phyloP scores from a whole-genome alignment of 2,888 invertebrate genomes.

The Troides helena region DNA sequence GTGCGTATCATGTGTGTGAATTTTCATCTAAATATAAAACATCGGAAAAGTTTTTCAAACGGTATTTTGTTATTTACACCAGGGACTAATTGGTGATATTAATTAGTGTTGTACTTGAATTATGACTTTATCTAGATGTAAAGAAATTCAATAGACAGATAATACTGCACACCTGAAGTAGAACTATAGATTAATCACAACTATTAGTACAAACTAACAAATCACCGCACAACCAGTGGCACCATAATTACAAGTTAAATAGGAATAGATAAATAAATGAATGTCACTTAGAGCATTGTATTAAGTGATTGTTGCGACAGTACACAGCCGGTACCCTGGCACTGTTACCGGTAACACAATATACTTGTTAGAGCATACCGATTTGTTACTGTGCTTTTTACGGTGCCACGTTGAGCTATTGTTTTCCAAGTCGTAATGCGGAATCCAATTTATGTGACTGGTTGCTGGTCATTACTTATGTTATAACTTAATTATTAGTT shows the following conservation, averaged over 20 bases:
- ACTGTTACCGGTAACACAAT: conserved; percentile 45
- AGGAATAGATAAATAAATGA: conserved; percentile 47
- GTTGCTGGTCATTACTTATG: conserved; percentile 3
- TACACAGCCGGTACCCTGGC: conserved; percentile 39
- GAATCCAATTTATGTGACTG: conserved; percentile 16
- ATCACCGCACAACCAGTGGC: conserved; percentile 29
- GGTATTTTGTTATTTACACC: too few species aligned
- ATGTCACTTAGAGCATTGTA: conserved; percentile 50
- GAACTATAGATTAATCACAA: not conserved
- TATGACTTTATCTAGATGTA: not conserved
- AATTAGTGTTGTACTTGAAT: too few species aligned
- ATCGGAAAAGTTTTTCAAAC: too few species aligned
- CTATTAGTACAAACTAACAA: conserved; percentile 26
- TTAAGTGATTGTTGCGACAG: conserved; percentile 46
- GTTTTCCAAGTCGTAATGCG: conserved; percentile 16
- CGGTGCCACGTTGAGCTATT: conserved; percentile 19
- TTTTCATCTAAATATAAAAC: too few species aligned
- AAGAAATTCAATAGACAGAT: not conserved
- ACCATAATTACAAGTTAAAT: conserved; percentile 38
- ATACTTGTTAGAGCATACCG: conserved; percentile 44
- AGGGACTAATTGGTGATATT: too few species aligned
- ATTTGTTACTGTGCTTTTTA: conserved; percentile 27
- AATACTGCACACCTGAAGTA: not conserved
- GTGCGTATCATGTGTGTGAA: too few species aligned
- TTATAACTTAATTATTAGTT: not conserved